phyloP scores from a whole-genome alignment of 1,140 invertebrate genomes.

The Drosophila nigrodunni region DNA sequence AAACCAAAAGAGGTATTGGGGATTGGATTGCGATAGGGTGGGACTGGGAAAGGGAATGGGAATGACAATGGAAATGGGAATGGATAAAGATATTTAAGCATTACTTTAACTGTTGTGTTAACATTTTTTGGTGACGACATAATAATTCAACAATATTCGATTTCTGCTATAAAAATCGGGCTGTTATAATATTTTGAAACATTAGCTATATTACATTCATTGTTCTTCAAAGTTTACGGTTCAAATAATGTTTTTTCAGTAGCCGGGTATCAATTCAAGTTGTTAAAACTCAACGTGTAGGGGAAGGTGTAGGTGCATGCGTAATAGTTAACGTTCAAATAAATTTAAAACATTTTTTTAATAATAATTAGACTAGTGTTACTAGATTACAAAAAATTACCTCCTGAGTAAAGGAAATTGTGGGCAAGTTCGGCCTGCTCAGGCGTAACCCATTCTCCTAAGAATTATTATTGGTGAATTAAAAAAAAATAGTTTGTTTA shows the following conservation, averaged over 20 bases:
- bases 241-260: background rate
- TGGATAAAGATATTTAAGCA: too few relatives aligned
- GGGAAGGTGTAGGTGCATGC: constrained; percentile 1
- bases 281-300: constrained; percentile 2
- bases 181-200: too few relatives aligned
- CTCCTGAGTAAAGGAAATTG: constrained; percentile 94
- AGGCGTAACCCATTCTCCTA: constrained; percentile 90
- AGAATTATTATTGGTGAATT: constrained; percentile 49
- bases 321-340: constrained; percentile 1
- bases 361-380: constrained; percentile 14
- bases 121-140: too few relatives aligned
- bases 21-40: too few relatives aligned
- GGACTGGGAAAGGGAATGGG: background rate
- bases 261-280: background rate
- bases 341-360: background rate
- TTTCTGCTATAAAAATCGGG: too few relatives aligned
- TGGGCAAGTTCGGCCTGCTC: constrained; percentile 93
- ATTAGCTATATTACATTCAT: background rate
- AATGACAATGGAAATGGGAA: too few relatives aligned
- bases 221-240: background rate
- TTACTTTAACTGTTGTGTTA: too few relatives aligned
- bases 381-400: constrained; percentile 83
- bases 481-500: constrained; percentile 22
- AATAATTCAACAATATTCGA: too few relatives aligned
- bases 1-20: background rate